Conservation (phyloP, 1,140 invertebrate genomes). For the Drosophila malerkotliana region DNA sequence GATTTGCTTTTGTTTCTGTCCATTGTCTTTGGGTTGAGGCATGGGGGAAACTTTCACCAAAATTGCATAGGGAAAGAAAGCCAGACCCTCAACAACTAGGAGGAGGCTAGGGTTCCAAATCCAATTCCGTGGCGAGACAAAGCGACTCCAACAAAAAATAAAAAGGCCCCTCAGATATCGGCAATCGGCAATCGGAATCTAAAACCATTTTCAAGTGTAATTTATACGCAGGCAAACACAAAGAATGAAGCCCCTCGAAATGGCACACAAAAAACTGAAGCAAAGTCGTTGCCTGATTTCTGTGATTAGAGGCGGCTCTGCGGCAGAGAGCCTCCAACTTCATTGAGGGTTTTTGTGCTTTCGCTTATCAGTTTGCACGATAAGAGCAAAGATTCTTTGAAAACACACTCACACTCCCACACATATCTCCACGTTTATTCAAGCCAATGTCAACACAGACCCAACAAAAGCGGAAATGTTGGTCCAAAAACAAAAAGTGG, state of each 20-base stretch:
- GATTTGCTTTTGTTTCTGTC: constrained; percentile 41
- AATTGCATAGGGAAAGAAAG: constrained; percentile 34
- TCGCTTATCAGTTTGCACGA: constrained; percentile 73
- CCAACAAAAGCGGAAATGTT: constrained; percentile 48
- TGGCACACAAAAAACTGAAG: constrained; percentile 9
- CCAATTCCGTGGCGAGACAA: constrained; percentile 18
- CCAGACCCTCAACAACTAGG: not conserved
- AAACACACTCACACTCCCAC: constrained; percentile 9
- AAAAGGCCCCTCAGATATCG: constrained; percentile 25
- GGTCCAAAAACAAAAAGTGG: constrained; percentile 4
- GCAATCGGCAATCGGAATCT: constrained; percentile 49
- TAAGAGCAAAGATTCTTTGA: constrained; percentile 44
- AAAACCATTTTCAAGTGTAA: constrained; percentile 57
- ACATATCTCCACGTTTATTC: constrained; percentile 20
- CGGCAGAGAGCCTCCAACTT: constrained; percentile 31
- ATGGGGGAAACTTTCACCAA: constrained; percentile 45
- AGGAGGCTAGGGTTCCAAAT: not conserved
- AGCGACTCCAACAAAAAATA: constrained; percentile 20
- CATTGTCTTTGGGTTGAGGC: not conserved
- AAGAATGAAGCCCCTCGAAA: constrained; percentile 18
- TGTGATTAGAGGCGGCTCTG: constrained; percentile 55
- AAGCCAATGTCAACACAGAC: constrained; percentile 59
- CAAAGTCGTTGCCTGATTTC: constrained; percentile 59
- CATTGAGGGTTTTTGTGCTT: constrained; percentile 63
- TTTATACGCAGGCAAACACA: constrained; percentile 46